Conservation (phyloP, 2,888 invertebrate species). For the Pseudeuparius sepicola region DNA sequence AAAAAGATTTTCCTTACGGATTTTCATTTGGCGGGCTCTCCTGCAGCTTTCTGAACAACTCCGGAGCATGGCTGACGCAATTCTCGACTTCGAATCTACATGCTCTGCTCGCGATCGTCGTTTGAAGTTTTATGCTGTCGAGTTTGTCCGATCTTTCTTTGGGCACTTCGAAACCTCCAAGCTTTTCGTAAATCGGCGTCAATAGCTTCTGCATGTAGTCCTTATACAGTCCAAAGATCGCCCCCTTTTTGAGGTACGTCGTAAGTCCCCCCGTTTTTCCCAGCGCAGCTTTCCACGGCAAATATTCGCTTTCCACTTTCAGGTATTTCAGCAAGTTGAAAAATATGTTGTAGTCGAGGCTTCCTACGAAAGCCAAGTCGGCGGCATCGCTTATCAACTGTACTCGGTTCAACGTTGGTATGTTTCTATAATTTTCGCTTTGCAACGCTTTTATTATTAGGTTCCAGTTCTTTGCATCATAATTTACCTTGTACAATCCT, state of each 20-base stretch:
- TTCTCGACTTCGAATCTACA: conserved; percentile 64
- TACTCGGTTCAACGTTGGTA: conserved; percentile 65
- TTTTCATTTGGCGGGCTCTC: conserved; percentile 59
- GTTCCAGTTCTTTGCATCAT: conserved; percentile 66
- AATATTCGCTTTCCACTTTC: conserved; percentile 45
- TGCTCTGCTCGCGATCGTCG: conserved; percentile 49
- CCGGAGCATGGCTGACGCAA: conserved; percentile 63
- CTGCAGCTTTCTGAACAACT: conserved; percentile 68
- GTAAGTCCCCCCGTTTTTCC: conserved; percentile 40
- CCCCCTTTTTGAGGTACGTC: conserved; percentile 50
- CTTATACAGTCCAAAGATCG: conserved; percentile 56
- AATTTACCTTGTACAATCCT: conserved; percentile 67
- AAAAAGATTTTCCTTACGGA: conserved; percentile 59
- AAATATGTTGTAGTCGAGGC: conserved; percentile 52
- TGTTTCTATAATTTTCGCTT: conserved; percentile 41
- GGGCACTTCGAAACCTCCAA: conserved; percentile 45
- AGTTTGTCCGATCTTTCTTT: conserved; percentile 43
- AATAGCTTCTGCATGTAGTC: conserved; percentile 56
- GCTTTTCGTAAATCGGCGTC: conserved; percentile 48
- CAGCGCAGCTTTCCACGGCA: conserved; percentile 53
- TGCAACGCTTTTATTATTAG: conserved; percentile 49
- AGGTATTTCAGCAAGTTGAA: conserved; percentile 45
- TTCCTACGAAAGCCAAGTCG: conserved; percentile 54
- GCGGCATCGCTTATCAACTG: conserved; percentile 74
- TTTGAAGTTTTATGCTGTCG: conserved; percentile 53